Conservation (phyloP, 2,888 invertebrate species). For the Ganaspis brasiliensis region DNA sequence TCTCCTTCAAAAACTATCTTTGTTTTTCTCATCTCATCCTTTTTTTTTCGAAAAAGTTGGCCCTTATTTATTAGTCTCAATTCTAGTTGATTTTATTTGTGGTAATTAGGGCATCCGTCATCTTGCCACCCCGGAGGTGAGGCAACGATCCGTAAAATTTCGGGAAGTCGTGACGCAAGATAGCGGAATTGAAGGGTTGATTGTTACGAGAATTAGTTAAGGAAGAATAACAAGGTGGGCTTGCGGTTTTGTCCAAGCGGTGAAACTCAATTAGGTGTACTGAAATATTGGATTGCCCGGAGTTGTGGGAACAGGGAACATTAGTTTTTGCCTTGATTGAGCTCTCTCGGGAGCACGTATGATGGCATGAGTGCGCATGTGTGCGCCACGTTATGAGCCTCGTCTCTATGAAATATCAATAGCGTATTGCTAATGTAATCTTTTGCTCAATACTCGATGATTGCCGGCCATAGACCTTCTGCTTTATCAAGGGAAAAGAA, state of each 20-base stretch:
- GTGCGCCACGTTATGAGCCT: slow-evolving; percentile 63
- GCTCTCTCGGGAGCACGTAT: slow-evolving; percentile 73
- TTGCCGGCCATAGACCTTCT: slow-evolving; percentile 66
- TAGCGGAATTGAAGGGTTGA: slow-evolving; percentile 1
- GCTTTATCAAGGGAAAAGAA: slow-evolving; percentile 33
- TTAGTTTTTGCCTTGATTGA: slow-evolving; percentile 79
- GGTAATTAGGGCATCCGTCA: background rate
- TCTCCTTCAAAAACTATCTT: too few species aligned
- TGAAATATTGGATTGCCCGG: slow-evolving; percentile 69
- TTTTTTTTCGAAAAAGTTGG: too few species aligned
- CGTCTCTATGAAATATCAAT: slow-evolving; percentile 76
- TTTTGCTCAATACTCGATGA: slow-evolving; percentile 76
- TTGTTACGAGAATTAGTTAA: slow-evolving; percentile 39
- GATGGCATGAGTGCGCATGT: slow-evolving; percentile 60
- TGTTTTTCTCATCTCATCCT: too few species aligned
- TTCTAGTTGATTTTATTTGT: too few species aligned
- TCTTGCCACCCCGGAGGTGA: background rate
- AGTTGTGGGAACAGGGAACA: slow-evolving; percentile 67
- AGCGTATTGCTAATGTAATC: slow-evolving; percentile 78
- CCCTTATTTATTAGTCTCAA: too few species aligned
- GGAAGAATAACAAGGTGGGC: slow-evolving; percentile 28
- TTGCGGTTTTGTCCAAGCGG: slow-evolving; percentile 53
- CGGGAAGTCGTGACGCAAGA: background rate
- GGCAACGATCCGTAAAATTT: background rate
- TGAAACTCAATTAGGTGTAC: slow-evolving; percentile 69